phyloP scores from a whole-genome alignment of 2,113 vertebrate species.

The Phalacrocorax brasilianus region DNA sequence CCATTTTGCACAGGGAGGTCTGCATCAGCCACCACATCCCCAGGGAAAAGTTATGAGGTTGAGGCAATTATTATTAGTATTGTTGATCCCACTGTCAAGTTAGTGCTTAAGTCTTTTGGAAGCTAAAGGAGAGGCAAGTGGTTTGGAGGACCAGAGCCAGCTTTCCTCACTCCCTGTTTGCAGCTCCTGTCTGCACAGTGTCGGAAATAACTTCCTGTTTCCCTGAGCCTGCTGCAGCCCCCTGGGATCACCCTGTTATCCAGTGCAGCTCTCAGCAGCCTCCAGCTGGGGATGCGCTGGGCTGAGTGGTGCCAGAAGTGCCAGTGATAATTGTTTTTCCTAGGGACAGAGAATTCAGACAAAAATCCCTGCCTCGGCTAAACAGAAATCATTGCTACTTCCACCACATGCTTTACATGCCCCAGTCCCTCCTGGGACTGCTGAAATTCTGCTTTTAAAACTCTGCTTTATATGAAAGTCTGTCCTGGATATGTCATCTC shows the following conservation, averaged over 20 bases:
- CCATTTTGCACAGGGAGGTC: background rate
- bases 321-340: background rate
- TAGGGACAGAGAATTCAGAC: background rate
- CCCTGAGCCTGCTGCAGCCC: background rate
- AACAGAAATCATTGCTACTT: background rate
- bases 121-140: background rate
- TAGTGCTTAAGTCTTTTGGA: background rate
- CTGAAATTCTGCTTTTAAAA: constrained; percentile 36
- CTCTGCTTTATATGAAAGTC: constrained; percentile 23
- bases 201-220: background rate
- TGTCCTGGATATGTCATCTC: constrained; percentile 55
- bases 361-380: background rate
- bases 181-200: background rate
- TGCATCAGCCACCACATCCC: background rate
- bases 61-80: background rate
- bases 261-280: rapidly evolving
- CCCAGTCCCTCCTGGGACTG: background rate
- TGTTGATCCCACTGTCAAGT: background rate
- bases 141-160: background rate
- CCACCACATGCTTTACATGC: background rate
- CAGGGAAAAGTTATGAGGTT: background rate
- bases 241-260: background rate
- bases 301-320: background rate
- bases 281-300: background rate
- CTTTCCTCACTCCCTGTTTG: background rate